Conservation (phyloP, 2,797 vertebrate genomes). For the Pseudochirops corinnae region DNA sequence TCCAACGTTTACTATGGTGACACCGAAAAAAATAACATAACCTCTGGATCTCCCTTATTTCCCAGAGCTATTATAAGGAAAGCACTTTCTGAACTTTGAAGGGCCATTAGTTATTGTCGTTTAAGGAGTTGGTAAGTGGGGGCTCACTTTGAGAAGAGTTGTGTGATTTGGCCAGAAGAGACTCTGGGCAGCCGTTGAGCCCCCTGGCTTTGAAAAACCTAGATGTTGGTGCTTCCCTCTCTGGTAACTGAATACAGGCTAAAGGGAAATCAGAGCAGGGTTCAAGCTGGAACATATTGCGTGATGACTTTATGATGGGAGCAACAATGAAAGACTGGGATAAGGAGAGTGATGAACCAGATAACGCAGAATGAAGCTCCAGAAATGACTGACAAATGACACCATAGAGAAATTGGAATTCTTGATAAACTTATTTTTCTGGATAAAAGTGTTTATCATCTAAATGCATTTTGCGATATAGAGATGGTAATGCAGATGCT, state of each 20-base stretch:
- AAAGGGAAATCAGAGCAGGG: slow-evolving; percentile 84
- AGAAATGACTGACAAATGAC: slow-evolving; percentile 82
- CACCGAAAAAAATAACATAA: not conserved
- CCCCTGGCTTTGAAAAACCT: no score
- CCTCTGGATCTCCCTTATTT: not conserved
- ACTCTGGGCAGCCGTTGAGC: no score
- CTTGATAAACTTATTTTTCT: slow-evolving; percentile 43
- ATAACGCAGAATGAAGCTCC: not conserved
- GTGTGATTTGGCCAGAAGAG: no score
- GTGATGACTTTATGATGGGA: slow-evolving; percentile 98
- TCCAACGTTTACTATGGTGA: not conserved
- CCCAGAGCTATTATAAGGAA: not conserved
- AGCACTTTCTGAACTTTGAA: not conserved
- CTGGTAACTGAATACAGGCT: no score
- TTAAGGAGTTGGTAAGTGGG: no score
- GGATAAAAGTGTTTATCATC: slow-evolving; percentile 71
- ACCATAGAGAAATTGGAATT: not conserved
- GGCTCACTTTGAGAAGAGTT: no score
- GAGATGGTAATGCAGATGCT: slow-evolving; percentile 39
- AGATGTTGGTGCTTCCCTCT: no score
- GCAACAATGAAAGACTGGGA: slow-evolving; percentile 99
- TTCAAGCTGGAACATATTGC: slow-evolving; percentile 92
- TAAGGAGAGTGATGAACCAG: slow-evolving; percentile 87
- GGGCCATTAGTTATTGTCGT: not conserved
- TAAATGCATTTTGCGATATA: slow-evolving; percentile 73